Base-by-base conservation (phyloP, 2,888 invertebrate species). In the Camptogramma bilineatum region DNA sequence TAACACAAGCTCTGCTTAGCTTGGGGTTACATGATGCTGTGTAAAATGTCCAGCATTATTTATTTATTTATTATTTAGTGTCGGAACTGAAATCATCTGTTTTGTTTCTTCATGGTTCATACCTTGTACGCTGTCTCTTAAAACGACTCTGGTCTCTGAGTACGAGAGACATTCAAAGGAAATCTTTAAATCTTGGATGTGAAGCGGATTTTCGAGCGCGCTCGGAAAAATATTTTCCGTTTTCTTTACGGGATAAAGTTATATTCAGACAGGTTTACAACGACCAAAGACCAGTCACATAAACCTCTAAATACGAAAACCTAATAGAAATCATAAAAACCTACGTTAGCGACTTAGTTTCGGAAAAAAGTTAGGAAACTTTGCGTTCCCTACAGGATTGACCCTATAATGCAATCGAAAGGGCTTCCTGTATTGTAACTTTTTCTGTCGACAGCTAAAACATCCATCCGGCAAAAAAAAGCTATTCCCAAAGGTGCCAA, bases 271-370 rank as follows among this genome's bases (percentile, higher is more conserved):
- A 18, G 21, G 2, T 54, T 53, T 18, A n/a, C 13, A 50, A 50
- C 34, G 34, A 47, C 21, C 42, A 16, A 9, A n/a, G n/a, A n/a
- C n/a, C n/a, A 39, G 13, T 39, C 10, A 10, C 34, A 34, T 39
- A 39, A 10, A 2, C 39, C 39, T 42, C 9, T 2, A 10, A 2
- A 3, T 60, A 44, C 19, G 18, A 44, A 16, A 51, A 62, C 55
- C 60, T 53, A 50, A n/a, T 44, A 50, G 53, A 61, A 65, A 44
- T 65, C 53, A 52, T 59, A 55, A 59, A 21, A n/a, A n/a, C n/a
- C n/a, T 24, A 16, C 47, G 52, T 59, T 34, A 57, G 31, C 16
- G 51, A 39, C 51, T 47, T 47, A 64, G 51, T 55, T 59, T 51
- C 28, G 21, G 28, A 55, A 34, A 48, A 54, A 39, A 44, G 44